A percentile compares a stretch with the other conserved stretches of the same genome.
phyloP scores from a whole-genome alignment of 2,113 vertebrate genomes.

The Xiphophorus couchianus region DNA sequence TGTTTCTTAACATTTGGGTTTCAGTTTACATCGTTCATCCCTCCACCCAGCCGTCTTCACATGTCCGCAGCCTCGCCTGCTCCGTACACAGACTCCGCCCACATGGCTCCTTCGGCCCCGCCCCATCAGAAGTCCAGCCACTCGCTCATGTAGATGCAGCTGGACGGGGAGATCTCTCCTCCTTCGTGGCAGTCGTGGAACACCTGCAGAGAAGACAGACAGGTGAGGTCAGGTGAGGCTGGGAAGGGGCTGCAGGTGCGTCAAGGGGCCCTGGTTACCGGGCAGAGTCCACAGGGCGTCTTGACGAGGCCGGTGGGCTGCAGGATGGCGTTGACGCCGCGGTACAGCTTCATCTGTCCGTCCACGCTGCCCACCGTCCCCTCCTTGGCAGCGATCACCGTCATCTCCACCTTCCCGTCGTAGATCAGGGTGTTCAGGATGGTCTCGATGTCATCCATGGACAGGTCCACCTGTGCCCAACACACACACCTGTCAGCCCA shows the following conservation, averaged over 20 bases:
- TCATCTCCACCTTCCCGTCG: conserved; percentile 98
- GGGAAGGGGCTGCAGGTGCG: background rate
- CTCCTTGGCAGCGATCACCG: conserved; percentile 95
- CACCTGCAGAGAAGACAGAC: conserved; percentile 81
- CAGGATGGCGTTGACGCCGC: conserved; percentile 88
- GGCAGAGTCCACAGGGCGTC: conserved; percentile 93
- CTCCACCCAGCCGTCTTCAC: background rate
- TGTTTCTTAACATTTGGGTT: no score
- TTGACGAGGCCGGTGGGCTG: conserved; percentile 91
- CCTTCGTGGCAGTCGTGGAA: conserved; percentile 97
- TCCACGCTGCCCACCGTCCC: conserved; percentile 94
- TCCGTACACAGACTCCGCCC: background rate
- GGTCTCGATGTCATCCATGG: conserved; percentile 99
- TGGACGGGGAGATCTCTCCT: conserved; percentile 95
- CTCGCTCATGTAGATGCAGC: conserved; percentile 93
- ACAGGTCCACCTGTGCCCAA: conserved; percentile 89
- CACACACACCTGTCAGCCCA: background rate
- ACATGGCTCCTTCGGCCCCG: background rate
- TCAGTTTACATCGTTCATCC: background rate
- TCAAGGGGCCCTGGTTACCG: conserved; percentile 73
- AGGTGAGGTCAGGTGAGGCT: background rate
- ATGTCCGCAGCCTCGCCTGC: no score
- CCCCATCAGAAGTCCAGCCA: conserved; percentile 90
- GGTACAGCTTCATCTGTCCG: conserved; percentile 94
- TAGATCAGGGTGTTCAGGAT: conserved; percentile 98